These are phyloP conservation scores for Hydractinia echinata DNA, from an alignment of 30 jellyfish, hydroid and myxozoan species.

Conservation along the genomic window DNA sequence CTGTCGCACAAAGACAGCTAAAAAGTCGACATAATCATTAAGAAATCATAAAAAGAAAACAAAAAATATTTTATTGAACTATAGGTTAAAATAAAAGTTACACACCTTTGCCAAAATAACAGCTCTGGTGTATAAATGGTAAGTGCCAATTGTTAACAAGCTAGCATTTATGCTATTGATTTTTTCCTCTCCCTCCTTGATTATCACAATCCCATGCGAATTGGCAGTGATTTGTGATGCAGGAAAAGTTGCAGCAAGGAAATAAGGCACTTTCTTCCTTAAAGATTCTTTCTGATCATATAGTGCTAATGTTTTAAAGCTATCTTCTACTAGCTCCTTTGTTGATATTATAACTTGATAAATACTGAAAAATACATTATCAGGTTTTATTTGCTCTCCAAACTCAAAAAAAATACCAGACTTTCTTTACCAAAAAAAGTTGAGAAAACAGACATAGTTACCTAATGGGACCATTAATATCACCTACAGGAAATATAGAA, in stretches of 20 bases:
- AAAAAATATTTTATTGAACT: too few relatives aligned
- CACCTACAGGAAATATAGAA: background rate
- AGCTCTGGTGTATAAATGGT: slow-evolving; percentile 21
- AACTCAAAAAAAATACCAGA: too few relatives aligned
- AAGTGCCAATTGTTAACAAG: background rate
- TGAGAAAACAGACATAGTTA: background rate
- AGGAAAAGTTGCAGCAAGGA: slow-evolving; percentile 11
- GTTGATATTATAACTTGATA: slow-evolving; percentile 15
- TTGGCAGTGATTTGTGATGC: background rate
- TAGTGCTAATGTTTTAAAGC: background rate
- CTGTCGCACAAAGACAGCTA: too few relatives aligned
- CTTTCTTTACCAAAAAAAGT: too few relatives aligned
- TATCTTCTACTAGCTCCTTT: background rate
- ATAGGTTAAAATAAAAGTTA: too few relatives aligned
- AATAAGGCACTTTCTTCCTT: background rate
- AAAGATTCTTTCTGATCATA: background rate
- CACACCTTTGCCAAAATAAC: slow-evolving; percentile 6
- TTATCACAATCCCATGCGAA: background rate
- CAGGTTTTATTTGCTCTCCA: too few relatives aligned
- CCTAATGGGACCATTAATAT: slow-evolving; percentile 5
- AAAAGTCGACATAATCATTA: too few relatives aligned
- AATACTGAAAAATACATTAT: background rate
- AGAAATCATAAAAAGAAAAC: too few relatives aligned
- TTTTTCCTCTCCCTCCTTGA: slow-evolving; percentile 16
- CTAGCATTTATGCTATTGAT: slow-evolving; percentile 14